These are phyloP conservation scores for Buphagus erythrorhynchus DNA, from an alignment of 2,797 vertebrate genomes.

Conservation along the genomic window DNA sequence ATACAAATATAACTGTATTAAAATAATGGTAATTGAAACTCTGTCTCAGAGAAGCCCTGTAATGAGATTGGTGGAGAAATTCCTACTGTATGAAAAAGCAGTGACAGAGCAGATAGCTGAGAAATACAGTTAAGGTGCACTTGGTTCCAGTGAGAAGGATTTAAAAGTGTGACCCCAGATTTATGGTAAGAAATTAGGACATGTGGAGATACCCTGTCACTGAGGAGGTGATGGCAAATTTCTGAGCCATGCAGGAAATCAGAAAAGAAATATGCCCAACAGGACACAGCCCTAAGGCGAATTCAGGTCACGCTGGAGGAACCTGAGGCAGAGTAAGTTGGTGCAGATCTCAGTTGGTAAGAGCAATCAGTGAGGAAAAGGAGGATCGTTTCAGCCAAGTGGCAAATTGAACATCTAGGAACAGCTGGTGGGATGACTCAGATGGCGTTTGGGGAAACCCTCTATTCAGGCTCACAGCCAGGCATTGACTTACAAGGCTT, in stretches of 20 bases:
- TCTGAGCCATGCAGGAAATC: neutral
- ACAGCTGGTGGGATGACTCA: constrained; percentile 6
- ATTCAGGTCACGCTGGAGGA: neutral
- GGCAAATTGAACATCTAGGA: constrained; percentile 2
- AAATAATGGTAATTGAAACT: neutral
- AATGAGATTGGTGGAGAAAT: neutral
- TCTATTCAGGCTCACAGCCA: neutral
- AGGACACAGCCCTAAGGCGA: neutral
- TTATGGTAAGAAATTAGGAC: neutral
- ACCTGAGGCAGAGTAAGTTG: neutral
- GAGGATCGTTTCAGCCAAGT: neutral
- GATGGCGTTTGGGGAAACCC: neutral
- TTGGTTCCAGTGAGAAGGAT: neutral
- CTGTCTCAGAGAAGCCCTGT: neutral
- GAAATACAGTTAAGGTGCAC: neutral
- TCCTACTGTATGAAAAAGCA: neutral
- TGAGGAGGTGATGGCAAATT: neutral
- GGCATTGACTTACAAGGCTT: neutral
- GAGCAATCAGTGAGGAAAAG: neutral
- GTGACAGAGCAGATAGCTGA: neutral
- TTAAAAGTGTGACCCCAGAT: neutral
- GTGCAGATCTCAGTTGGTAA: neutral
- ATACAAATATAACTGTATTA: neutral
- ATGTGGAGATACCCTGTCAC: rapidly evolving
- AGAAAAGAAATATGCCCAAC: neutral